phyloP scores from a whole-genome alignment of 2,888 invertebrate species.

The Leptopilina syphax region DNA sequence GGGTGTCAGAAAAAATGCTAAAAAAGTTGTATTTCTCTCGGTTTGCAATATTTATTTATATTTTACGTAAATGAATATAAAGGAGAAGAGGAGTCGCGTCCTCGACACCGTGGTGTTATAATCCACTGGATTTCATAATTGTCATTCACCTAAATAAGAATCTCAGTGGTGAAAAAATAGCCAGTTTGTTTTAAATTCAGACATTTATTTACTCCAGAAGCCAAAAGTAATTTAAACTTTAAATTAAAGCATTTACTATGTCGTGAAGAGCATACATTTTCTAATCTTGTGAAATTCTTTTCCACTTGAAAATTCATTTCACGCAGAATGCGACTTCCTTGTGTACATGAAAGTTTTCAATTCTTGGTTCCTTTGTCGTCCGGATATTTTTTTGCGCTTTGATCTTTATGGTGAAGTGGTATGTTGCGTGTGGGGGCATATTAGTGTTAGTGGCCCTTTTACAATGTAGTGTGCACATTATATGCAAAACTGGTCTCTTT shows the following conservation, averaged over 20 bases:
- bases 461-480: conserved; percentile 6
- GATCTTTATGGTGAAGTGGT: conserved; percentile 12
- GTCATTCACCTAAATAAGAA: no score
- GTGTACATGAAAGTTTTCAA: conserved; percentile 23
- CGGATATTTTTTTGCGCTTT: conserved; percentile 32
- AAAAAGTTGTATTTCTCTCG: no score
- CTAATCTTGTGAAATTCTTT: conserved; percentile 2
- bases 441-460: conserved; percentile 23
- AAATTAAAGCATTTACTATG: not conserved
- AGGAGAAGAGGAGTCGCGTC: no score
- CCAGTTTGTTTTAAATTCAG: no score
- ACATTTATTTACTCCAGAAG: no score
- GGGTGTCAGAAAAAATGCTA: no score
- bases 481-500: conserved; percentile 15
- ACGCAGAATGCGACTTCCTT: conserved; percentile 22
- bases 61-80: no score
- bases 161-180: no score
- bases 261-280: not conserved
- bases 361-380: not conserved
- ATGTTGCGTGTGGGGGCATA: not conserved
- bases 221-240: conserved; percentile 13
- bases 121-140: no score
- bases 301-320: conserved; percentile 28
- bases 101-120: no score
- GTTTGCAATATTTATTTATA: no score